Conservation (phyloP, 2,888 invertebrate species). For the Perdita meconis region DNA sequence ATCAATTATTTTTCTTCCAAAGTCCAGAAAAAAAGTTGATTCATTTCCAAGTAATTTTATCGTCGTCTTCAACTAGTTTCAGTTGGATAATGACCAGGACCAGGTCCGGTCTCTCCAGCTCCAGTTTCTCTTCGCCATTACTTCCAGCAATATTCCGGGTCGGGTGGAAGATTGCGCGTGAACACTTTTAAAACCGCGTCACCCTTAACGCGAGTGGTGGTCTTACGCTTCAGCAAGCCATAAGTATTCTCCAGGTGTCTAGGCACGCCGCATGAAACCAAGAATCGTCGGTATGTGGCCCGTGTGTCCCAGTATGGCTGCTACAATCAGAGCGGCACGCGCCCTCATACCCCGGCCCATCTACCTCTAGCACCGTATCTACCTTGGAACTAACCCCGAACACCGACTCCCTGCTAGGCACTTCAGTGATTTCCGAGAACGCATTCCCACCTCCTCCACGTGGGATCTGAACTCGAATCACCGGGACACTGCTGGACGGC, state of each 20-base stretch:
- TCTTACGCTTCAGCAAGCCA: constrained; percentile 42
- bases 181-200: constrained; percentile 11
- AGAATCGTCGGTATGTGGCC: constrained; percentile 77
- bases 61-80: too few relatives aligned
- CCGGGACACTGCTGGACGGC: background rate
- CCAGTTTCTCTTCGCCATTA: background rate
- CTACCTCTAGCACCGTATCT: constrained; percentile 35
- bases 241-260: constrained; percentile 75
- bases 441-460: constrained; percentile 45
- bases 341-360: constrained; percentile 62
- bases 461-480: constrained; percentile 25
- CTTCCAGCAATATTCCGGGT: background rate
- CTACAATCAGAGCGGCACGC: constrained; percentile 77
- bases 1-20: too few relatives aligned
- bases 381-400: constrained; percentile 53
- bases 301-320: constrained; percentile 73
- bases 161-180: background rate
- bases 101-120: background rate
- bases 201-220: background rate
- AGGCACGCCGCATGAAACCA: constrained; percentile 72
- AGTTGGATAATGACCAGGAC: too few relatives aligned
- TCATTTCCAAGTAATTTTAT: too few relatives aligned
- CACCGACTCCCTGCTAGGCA: constrained; percentile 37
- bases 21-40: too few relatives aligned
- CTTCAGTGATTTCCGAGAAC: constrained; percentile 48